These are phyloP conservation scores for Notoglanidium macrostoma DNA, from an alignment of 2,797 vertebrate genomes.

Conservation along the genomic window DNA sequence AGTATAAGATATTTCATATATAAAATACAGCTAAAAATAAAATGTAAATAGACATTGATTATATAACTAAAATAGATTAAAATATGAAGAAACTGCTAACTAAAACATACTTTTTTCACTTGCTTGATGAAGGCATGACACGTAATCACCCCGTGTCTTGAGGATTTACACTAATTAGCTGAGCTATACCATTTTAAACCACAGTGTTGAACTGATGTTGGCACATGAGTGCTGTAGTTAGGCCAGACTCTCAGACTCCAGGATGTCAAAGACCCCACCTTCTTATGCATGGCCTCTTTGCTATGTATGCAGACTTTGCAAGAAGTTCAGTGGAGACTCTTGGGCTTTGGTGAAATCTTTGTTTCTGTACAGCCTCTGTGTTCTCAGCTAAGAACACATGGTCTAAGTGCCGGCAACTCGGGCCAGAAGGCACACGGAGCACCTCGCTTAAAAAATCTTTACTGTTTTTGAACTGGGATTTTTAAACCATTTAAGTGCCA, in stretches of 20 bases:
- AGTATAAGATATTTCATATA: neutral
- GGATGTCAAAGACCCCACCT: conserved; percentile 57
- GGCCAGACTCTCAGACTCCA: conserved; percentile 76
- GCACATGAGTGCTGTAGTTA: conserved; percentile 56
- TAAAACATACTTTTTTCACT: neutral
- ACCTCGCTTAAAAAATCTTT: conserved; percentile 58
- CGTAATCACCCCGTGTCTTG: conserved; percentile 24
- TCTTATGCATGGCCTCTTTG: conserved; percentile 75
- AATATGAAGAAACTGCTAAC: neutral
- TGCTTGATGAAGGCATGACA: conserved; percentile 4
- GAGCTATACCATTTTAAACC: conserved; percentile 34
- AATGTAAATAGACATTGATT: neutral
- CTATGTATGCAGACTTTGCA: conserved; percentile 52
- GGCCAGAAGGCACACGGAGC: conserved; percentile 62
- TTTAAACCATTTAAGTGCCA: neutral
- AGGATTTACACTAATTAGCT: conserved; percentile 29
- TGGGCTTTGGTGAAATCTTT: conserved; percentile 4
- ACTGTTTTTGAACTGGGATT: neutral
- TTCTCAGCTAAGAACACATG: conserved; percentile 58
- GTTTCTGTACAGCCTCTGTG: conserved; percentile 46
- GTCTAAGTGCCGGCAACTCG: conserved; percentile 64
- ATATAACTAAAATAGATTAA: neutral
- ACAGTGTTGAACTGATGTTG: conserved; percentile 17
- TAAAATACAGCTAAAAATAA: neutral
- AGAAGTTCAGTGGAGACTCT: conserved; percentile 19